phyloP scores from a whole-genome alignment of 2,797 vertebrate genomes.

The Oreochromis mossambicus region DNA sequence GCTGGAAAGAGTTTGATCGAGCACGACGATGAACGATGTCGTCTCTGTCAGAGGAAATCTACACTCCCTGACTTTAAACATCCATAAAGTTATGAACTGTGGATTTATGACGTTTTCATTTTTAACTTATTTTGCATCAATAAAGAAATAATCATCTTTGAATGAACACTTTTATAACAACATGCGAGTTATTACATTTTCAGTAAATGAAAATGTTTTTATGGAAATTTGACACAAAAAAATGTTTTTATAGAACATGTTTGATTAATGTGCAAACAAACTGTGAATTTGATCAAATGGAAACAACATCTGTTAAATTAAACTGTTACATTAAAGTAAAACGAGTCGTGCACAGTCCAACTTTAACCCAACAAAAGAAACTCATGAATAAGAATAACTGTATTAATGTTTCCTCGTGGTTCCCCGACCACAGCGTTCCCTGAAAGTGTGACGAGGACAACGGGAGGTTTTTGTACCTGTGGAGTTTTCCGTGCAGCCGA shows the following conservation, averaged over 20 bases:
- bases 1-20: rapidly evolving
- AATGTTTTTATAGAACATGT: background rate
- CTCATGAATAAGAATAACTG: rapidly evolving
- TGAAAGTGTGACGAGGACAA: background rate
- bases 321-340: background rate
- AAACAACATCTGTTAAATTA: background rate
- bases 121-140: rapidly evolving
- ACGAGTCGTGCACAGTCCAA: rapidly evolving
- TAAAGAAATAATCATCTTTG: rapidly evolving
- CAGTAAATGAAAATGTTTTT: background rate
- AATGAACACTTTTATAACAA: background rate
- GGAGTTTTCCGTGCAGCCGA: background rate
- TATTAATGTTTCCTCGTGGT: rapidly evolving
- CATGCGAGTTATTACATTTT: rapidly evolving
- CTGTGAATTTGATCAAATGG: background rate
- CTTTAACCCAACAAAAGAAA: background rate
- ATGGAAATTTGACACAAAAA: background rate
- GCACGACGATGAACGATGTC: rapidly evolving
- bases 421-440: background rate
- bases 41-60: background rate
- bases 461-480: slow-evolving; percentile 4
- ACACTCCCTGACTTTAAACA: background rate
- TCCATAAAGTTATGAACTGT: background rate
- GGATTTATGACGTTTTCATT: background rate
- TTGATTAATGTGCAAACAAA: background rate